phyloP scores from a whole-genome alignment of 1,140 invertebrate species.

The Delia radicum region DNA sequence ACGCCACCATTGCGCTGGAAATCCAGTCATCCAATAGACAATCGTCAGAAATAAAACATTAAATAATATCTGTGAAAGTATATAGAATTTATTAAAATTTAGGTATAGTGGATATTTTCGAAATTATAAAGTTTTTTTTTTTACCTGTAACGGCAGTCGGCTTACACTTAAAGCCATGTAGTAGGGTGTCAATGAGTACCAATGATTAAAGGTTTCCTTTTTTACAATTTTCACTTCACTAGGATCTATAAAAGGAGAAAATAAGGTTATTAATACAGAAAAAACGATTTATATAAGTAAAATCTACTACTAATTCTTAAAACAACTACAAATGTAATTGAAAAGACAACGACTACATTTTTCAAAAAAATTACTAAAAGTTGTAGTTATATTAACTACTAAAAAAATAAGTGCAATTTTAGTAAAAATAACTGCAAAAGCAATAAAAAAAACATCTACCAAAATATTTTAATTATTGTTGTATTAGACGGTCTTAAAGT shows the following conservation, averaged over 20 bases:
- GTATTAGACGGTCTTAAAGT: no score
- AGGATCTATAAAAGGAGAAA: conserved; percentile 64
- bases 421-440: no score
- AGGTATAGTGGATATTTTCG: no score
- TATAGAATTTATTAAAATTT: neutral
- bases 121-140: conserved; percentile 15
- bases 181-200: conserved; percentile 78
- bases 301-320: no score
- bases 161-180: conserved; percentile 76
- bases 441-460: neutral
- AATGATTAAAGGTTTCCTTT: conserved; percentile 80
- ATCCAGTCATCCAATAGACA: conserved; percentile 63
- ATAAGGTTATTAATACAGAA: no score
- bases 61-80: conserved; percentile 56
- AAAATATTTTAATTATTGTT: no score
- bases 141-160: conserved; percentile 60
- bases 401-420: no score
- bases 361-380: no score
- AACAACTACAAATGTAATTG: no score
- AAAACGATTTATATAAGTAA: no score
- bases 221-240: conserved; percentile 77
- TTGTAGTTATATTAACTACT: neutral
- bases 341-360: no score
- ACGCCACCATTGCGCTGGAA: conserved; percentile 59
- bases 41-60: conserved; percentile 63